Percentiles rank a stretch among this genome's conserved stretches.
Conservation (phyloP, 2,113 vertebrate genomes). For the Odocoileus virginianus region DNA sequence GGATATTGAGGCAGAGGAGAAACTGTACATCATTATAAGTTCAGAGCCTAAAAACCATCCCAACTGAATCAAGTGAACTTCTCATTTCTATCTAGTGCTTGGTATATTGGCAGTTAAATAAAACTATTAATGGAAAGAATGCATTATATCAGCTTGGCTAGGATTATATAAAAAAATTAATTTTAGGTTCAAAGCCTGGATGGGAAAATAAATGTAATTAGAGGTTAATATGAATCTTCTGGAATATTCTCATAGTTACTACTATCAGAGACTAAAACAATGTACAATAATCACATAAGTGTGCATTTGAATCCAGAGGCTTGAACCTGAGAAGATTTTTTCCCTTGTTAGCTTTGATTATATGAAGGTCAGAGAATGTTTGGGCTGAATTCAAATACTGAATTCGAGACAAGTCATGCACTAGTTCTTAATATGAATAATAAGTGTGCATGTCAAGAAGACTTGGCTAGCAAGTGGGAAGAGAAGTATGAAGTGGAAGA, state of each 20-base stretch:
- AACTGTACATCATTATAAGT: background rate
- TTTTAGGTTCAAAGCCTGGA: background rate
- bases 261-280: background rate
- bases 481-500: background rate
- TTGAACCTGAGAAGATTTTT: background rate
- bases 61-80: background rate
- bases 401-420: background rate
- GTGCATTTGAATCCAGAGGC: background rate
- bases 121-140: background rate
- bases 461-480: background rate
- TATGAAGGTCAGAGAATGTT: background rate
- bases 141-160: background rate
- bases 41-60: background rate
- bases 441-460: background rate
- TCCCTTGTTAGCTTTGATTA: background rate
- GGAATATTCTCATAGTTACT: background rate
- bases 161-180: background rate
- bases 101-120: background rate
- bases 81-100: background rate
- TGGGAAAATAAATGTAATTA: background rate
- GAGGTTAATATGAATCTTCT: background rate
- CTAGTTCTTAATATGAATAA: background rate
- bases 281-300: background rate
- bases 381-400: background rate
- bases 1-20: background rate